Evolutionary conservation across 1,140 invertebrate genomes (phyloP), one percentile per base, ranked within the genome.

Genomic region (Brachionus paranguensis): DNA sequence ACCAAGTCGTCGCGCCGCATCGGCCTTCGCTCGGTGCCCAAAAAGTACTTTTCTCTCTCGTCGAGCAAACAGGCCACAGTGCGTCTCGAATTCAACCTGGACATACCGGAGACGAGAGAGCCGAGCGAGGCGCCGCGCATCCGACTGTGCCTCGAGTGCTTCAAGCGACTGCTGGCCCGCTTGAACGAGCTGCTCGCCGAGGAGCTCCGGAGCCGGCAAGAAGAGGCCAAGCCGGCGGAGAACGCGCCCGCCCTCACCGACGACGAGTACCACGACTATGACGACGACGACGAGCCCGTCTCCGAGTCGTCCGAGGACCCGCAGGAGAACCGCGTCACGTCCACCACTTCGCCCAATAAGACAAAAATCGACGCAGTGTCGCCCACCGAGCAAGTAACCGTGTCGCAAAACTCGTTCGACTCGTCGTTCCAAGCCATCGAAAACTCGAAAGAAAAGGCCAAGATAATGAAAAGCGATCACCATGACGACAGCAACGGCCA

Each of bases 231-330:
- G 47, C 27, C 24, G 17, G 33, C 20, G 8, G 72, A 50, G 14
- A 47, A 12, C 12, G 29, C 17, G 20, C 12, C 43, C 2, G 11
- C 17, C 0, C 17, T 76, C 2, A 76, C 20, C 43, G 72, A 76
- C 50, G 72, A 76, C 47, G 72, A 76, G 43, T 76, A 76, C 27
- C 72, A 76, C 43, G 72, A 76, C 29, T 76, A 76, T 33, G 72
- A 76, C 43, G 72, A 76, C 1, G 72, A 76, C 33, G 72, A 76
- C 12, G 41, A 76, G 10, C 43, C 43, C 29, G 20, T 50, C 20
- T 50, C 72, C 24, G 45, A 76, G 17, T 50, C 43, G 20, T 76
- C 72, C 12, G 43, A 76, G 47, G 72, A 72, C 37, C 37, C 68
- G 10, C 68, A 72, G 17, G 68, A 72, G 17, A 72, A 72, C 17